Conservation (phyloP, 1,140 invertebrate species). For the Trichoplusia ni region DNA sequence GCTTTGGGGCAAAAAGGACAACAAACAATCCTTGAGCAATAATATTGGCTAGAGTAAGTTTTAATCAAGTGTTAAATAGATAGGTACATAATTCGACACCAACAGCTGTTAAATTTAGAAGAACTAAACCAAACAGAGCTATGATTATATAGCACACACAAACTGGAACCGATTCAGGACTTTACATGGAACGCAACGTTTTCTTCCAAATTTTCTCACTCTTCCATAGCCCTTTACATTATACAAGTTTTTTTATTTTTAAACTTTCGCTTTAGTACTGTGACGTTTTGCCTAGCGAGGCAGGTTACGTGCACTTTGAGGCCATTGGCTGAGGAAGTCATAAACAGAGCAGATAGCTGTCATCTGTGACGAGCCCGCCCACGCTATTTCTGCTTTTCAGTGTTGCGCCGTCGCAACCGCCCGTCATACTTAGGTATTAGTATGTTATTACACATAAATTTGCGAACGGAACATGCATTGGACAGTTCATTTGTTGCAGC, state of each 20-base stretch:
- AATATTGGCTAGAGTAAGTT: too few relatives aligned
- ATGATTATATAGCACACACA: too few relatives aligned
- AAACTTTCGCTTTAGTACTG: too few relatives aligned
- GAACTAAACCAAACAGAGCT: too few relatives aligned
- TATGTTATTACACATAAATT: slow-evolving; percentile 55
- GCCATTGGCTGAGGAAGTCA: slow-evolving; percentile 79
- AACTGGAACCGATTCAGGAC: too few relatives aligned
- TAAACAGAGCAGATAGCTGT: slow-evolving; percentile 74
- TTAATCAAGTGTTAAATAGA: too few relatives aligned
- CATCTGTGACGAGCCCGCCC: slow-evolving; percentile 73
- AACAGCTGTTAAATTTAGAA: too few relatives aligned
- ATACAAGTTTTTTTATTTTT: too few relatives aligned
- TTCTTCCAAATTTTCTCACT: too few relatives aligned
- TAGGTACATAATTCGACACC: too few relatives aligned
- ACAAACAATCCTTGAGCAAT: slow-evolving; percentile 6
- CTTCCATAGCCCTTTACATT: too few relatives aligned
- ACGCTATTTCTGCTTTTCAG: slow-evolving; percentile 75
- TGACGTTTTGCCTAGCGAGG: slow-evolving; percentile 4
- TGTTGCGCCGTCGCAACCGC: slow-evolving; percentile 54
- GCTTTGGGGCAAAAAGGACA: neutral
- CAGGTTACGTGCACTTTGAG: slow-evolving; percentile 38
- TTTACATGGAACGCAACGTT: too few relatives aligned
- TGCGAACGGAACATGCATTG: slow-evolving; percentile 48
- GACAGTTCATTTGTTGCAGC: slow-evolving; percentile 44
- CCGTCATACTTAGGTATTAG: slow-evolving; percentile 39